Evolutionary conservation across 2,797 vertebrate genomes (phyloP), one percentile per base, ranked within the genome.

Genomic region (Xyrichtys novacula): DNA sequence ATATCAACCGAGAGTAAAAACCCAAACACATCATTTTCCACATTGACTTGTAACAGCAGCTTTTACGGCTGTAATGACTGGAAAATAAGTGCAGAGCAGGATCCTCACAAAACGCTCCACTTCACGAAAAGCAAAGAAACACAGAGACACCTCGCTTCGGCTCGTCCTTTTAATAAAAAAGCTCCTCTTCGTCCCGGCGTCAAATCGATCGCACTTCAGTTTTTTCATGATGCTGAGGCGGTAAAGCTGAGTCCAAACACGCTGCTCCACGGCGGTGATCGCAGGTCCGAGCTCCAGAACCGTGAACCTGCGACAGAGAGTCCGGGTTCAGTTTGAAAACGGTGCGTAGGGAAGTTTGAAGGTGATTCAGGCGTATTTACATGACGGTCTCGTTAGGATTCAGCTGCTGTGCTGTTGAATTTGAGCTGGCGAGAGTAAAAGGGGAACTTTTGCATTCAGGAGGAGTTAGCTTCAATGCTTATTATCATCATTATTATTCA

Each of bases 51-150:
- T 22, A 63, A 12, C 36, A 32, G 55, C 15, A 49, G 11, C 34
- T 50, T 69, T 71, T 44, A 75, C 56, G 72, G 75, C 60, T 44
- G 20, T 39, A 63, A 80, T 36, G 29, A 71, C n/a, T 71, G 36
- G 47, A 72, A 74, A 54, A 73, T 36, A 67, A 77, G 36, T 16
- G 48, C 54, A 65, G 56, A 64, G 55, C 63, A 44, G 52, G 17
- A 53, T 83, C 43, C 60, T 70, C 62, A 75, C 74, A 71, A 60
- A 76, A 62, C 0, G 53, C 58, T 74, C 62, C 70, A 85, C 64
- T 78, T 74, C 53, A 83, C 79, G 47, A 25, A 78, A 70, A 72
- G 77, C 55, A 55, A 77, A 55, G 43, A 66, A 67, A 39, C 11
- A 4, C n/a, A 59, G 38, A 64, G 70, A 47, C 4, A 29, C 42